A percentile compares a stretch with the other conserved stretches of the same genome.
Evolutionary conservation across 2,888 invertebrate genomes (phyloP).

Genomic region (Euproctis similis): DNA sequence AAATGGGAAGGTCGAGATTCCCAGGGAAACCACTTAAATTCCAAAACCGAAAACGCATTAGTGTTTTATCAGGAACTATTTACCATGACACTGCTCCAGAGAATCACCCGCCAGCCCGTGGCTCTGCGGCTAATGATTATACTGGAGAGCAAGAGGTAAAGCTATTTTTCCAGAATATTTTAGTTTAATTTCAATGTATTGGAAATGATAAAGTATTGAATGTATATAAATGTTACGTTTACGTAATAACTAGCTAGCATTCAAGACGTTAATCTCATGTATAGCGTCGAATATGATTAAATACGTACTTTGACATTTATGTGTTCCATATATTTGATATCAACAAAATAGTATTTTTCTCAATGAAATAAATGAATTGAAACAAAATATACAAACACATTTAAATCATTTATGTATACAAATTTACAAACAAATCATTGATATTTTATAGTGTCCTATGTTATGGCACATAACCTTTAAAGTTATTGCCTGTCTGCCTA

Average conservation of each 20-base stretch:
- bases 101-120: constrained; percentile 61
- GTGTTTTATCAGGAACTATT: constrained; percentile 81
- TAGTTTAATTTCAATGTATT: constrained; percentile 22
- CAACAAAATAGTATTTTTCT: too few species aligned
- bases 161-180: constrained; percentile 30
- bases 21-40: constrained; percentile 92
- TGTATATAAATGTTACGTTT: constrained; percentile 56
- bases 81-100: constrained; percentile 68
- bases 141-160: constrained; percentile 71
- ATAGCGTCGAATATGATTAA: constrained; percentile 34
- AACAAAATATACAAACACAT: too few species aligned
- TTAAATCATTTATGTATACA: too few species aligned
- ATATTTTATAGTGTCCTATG: too few species aligned
- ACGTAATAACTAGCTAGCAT: constrained; percentile 60
- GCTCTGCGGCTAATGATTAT: constrained; percentile 63
- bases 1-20: constrained; percentile 89
- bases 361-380: too few species aligned
- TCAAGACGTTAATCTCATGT: constrained; percentile 40
- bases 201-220: constrained; percentile 31
- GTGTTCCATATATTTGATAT: constrained; percentile 41
- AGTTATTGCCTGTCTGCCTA: too few species aligned
- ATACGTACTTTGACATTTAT: constrained; percentile 55
- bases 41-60: constrained; percentile 89
- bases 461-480: too few species aligned
- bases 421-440: too few species aligned